Percentiles rank a stretch among this genome's conserved stretches.
phyloP scores from a whole-genome alignment of 2,113 vertebrate genomes.

The Columba livia region DNA sequence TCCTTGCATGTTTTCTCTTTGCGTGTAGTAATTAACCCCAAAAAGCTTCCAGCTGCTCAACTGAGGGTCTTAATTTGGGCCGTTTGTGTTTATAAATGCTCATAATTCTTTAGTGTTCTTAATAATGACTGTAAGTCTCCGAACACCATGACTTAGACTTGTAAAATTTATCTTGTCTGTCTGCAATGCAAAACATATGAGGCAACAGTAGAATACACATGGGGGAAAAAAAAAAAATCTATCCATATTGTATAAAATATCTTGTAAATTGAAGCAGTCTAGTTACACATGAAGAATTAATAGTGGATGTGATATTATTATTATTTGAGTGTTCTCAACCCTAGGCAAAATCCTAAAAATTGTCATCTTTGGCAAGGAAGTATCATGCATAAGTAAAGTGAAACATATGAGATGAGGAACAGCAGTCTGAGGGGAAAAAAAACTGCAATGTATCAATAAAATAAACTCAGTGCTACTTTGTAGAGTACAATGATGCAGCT shows the following conservation, averaged over 20 bases:
- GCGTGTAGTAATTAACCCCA: not conserved
- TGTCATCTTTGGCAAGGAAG: not conserved
- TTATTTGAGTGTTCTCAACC: not conserved
- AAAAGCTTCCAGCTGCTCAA: constrained; percentile 38
- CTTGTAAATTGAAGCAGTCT: not conserved
- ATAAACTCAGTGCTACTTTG: not conserved
- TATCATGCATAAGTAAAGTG: not conserved
- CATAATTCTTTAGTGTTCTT: constrained; percentile 11
- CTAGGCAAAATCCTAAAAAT: not conserved
- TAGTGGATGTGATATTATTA: not conserved
- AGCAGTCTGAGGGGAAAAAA: not conserved
- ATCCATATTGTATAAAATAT: not conserved
- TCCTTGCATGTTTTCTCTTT: constrained; percentile 20
- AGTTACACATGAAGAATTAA: not conserved
- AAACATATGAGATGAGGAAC: not conserved
- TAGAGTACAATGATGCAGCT: not conserved
- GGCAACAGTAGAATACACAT: constrained; percentile 17
- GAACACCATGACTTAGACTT: constrained; percentile 21
- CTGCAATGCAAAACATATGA: constrained; percentile 24
- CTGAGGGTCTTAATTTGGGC: constrained; percentile 3
- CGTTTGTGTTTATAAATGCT: constrained; percentile 50
- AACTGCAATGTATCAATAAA: not conserved
- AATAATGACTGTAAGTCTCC: constrained; percentile 28
- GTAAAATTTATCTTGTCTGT: constrained; percentile 40
- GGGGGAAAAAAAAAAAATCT: not conserved